Evolutionary conservation across 2,888 invertebrate species (phyloP).

Genomic region (Patella pellucida): DNA sequence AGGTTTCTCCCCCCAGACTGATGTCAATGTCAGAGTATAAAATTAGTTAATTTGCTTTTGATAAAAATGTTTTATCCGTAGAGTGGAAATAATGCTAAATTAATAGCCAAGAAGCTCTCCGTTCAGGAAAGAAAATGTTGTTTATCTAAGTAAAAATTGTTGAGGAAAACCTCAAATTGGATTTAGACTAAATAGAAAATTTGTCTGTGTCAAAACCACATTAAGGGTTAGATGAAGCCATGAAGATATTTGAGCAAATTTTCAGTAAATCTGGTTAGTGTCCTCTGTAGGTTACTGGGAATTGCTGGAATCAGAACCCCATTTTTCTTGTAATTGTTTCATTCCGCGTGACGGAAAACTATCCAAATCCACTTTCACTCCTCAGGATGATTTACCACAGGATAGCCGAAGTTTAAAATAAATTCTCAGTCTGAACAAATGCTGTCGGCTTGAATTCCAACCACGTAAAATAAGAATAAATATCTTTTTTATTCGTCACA

Average conservation of each 20-base stretch:
- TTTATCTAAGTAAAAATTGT: not conserved
- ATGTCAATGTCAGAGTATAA: not conserved
- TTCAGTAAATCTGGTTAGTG: not conserved
- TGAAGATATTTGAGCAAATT: not conserved
- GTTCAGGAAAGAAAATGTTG: not conserved
- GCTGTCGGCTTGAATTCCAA: too few species aligned
- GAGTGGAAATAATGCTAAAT: not conserved
- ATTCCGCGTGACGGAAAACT: too few species aligned
- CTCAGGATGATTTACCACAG: too few species aligned
- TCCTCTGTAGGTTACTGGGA: too few species aligned
- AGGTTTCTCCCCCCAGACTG: too few species aligned
- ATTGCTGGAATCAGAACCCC: too few species aligned
- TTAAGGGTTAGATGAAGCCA: not conserved
- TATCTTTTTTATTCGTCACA: too few species aligned
- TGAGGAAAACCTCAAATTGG: not conserved
- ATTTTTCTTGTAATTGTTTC: too few species aligned
- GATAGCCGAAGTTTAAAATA: too few species aligned
- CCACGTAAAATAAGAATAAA: too few species aligned
- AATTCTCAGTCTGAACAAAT: too few species aligned
- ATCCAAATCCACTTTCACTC: too few species aligned
- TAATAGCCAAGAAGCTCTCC: not conserved
- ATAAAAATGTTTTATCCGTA: not conserved
- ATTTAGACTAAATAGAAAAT: conserved; percentile 1
- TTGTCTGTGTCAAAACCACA: not conserved
- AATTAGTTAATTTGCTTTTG: conserved; percentile 10